phyloP scores from a whole-genome alignment of 2,888 invertebrate genomes.

The Andrena bucephala region DNA sequence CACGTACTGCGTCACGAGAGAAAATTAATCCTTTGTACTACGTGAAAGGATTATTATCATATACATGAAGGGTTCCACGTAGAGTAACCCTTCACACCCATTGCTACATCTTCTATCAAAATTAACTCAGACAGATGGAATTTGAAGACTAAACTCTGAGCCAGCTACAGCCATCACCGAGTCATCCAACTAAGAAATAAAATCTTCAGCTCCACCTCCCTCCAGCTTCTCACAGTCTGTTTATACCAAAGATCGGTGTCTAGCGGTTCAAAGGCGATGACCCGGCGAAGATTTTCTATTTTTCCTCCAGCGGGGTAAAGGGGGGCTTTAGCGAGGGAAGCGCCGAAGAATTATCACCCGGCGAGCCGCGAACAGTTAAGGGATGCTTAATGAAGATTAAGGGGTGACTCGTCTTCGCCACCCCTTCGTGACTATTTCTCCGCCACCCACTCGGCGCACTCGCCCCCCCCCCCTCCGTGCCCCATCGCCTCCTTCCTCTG shows the following conservation, averaged over 20 bases:
- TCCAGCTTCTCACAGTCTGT: neutral
- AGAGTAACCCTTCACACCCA: no score
- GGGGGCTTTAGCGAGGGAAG: slow-evolving; percentile 46
- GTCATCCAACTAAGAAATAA: neutral
- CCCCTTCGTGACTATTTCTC: slow-evolving; percentile 6
- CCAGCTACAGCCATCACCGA: no score
- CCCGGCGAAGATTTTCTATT: slow-evolving; percentile 25
- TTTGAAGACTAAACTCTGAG: no score
- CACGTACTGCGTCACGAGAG: neutral
- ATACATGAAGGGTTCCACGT: no score
- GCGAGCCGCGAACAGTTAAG: slow-evolving; percentile 73
- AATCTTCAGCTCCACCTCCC: neutral
- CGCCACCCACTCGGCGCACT: neutral
- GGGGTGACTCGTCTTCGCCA: slow-evolving; percentile 70
- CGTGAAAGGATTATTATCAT: no score
- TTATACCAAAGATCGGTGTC: neutral
- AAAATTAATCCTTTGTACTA: no score
- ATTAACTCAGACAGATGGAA: no score
- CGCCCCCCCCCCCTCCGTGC: neutral
- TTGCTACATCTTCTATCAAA: no score
- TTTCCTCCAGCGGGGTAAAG: slow-evolving; percentile 4
- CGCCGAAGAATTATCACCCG: slow-evolving; percentile 61
- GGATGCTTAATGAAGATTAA: slow-evolving; percentile 77
- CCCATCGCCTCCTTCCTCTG: slow-evolving; percentile 22
- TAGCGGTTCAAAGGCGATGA: slow-evolving; percentile 31